A percentile compares a stretch with the other conserved stretches of the same genome.
Evolutionary conservation across 1,140 invertebrate genomes (phyloP).

Genomic region (Triops cancriformis): DNA sequence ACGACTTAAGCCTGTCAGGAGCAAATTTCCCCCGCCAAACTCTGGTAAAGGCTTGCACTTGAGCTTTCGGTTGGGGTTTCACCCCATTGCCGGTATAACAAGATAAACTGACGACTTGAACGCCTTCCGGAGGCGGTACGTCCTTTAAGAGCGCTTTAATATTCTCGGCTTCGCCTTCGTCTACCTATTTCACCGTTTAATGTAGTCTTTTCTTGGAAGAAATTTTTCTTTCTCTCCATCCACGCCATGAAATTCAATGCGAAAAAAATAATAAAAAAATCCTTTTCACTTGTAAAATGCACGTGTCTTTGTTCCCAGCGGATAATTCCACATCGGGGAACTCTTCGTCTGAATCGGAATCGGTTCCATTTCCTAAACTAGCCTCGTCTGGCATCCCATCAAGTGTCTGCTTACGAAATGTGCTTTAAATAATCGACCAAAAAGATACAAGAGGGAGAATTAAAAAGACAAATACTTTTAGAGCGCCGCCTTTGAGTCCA

Average conservation of each 20-base stretch:
- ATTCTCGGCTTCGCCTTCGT: slow-evolving; percentile 77
- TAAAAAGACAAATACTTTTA: slow-evolving; percentile 23
- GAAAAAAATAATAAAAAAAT: slow-evolving; percentile 9
- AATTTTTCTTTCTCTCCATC: not conserved
- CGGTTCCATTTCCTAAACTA: slow-evolving; percentile 35
- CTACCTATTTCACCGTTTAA: slow-evolving; percentile 49
- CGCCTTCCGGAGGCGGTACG: slow-evolving; percentile 62
- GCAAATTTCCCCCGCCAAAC: slow-evolving; percentile 65
- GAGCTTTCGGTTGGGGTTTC: slow-evolving; percentile 48
- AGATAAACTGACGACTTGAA: slow-evolving; percentile 77
- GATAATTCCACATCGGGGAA: slow-evolving; percentile 63
- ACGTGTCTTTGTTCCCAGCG: slow-evolving; percentile 71
- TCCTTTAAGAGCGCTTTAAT: slow-evolving; percentile 69
- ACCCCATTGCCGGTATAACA: slow-evolving; percentile 59
- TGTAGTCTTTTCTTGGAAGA: not conserved
- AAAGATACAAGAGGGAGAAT: not conserved
- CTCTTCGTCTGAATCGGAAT: slow-evolving; percentile 58
- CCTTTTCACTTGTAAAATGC: slow-evolving; percentile 60
- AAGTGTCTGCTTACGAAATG: not conserved
- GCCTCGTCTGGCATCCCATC: slow-evolving; percentile 15
- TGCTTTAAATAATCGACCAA: too few species aligned
- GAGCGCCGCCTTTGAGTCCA: slow-evolving; percentile 45
- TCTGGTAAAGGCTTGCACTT: slow-evolving; percentile 81
- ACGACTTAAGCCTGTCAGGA: slow-evolving; percentile 36
- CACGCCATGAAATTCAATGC: slow-evolving; percentile 11